Evolutionary conservation across 2,113 vertebrate species (phyloP).

Genomic region (Macrotis lagotis): DNA sequence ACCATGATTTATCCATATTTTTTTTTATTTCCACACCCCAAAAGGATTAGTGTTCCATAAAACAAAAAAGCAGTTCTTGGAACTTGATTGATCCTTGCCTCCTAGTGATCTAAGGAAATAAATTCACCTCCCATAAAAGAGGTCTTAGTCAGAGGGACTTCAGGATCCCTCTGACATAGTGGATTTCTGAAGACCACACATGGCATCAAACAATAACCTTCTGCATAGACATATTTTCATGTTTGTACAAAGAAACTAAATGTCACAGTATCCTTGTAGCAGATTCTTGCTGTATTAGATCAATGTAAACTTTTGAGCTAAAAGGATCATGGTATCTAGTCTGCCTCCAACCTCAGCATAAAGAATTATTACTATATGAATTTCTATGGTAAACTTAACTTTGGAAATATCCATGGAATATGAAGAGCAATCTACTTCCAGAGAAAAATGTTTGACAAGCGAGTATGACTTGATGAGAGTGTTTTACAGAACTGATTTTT

Average conservation of each 20-base stretch:
- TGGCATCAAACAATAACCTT: not conserved
- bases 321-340: not conserved
- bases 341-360: not conserved
- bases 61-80: not conserved
- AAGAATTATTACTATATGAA: not conserved
- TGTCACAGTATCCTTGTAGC: not conserved
- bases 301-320: not conserved
- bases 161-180: not conserved
- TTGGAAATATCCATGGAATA: not conserved
- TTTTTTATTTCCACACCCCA: not conserved
- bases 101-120: not conserved
- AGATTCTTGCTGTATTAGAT: not conserved
- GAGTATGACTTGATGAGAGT: not conserved
- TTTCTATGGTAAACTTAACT: not conserved
- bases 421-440: not conserved
- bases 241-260: not conserved
- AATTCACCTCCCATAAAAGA: not conserved
- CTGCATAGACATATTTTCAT: not conserved
- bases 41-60: not conserved
- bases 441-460: not conserved
- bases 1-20: not conserved
- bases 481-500: not conserved
- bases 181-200: not conserved
- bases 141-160: not conserved
- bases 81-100: not conserved